Conservation (phyloP, 2,888 invertebrate species). For the Phaonia tiefii region DNA sequence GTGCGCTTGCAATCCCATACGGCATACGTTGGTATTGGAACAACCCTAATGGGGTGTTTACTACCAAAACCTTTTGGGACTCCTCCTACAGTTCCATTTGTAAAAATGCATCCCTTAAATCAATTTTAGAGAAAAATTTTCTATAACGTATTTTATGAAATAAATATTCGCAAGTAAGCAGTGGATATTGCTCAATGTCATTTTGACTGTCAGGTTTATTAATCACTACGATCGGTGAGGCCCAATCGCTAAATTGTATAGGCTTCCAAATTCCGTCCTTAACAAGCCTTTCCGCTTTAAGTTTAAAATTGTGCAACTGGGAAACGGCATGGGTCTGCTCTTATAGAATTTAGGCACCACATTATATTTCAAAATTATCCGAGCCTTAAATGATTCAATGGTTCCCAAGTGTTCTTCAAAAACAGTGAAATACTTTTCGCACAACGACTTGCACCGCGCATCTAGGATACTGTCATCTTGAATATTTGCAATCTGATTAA, state of each 20-base stretch:
- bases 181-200: constrained; percentile 69
- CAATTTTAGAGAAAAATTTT: constrained; percentile 68
- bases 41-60: constrained; percentile 76
- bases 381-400: too few relatives aligned
- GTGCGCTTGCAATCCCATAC: constrained; percentile 76
- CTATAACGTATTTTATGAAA: constrained; percentile 68
- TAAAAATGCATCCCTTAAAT: constrained; percentile 72
- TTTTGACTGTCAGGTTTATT: too few relatives aligned
- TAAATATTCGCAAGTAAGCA: constrained; percentile 67
- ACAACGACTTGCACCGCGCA: too few relatives aligned
- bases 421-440: too few relatives aligned
- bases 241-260: too few relatives aligned
- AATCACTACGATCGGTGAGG: too few relatives aligned
- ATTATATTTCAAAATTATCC: too few relatives aligned
- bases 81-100: constrained; percentile 73
- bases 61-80: constrained; percentile 70
- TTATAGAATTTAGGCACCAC: constrained; percentile 64
- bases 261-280: too few relatives aligned
- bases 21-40: constrained; percentile 74
- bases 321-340: constrained; percentile 69
- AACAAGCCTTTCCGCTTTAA: too few relatives aligned
- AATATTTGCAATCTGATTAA: constrained; percentile 44
- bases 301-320: too few relatives aligned
- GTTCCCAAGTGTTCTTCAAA: too few relatives aligned
- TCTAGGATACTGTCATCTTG: constrained; percentile 65